Conservation (phyloP, 2,888 invertebrate species). For the Stegophylla sp. region DNA sequence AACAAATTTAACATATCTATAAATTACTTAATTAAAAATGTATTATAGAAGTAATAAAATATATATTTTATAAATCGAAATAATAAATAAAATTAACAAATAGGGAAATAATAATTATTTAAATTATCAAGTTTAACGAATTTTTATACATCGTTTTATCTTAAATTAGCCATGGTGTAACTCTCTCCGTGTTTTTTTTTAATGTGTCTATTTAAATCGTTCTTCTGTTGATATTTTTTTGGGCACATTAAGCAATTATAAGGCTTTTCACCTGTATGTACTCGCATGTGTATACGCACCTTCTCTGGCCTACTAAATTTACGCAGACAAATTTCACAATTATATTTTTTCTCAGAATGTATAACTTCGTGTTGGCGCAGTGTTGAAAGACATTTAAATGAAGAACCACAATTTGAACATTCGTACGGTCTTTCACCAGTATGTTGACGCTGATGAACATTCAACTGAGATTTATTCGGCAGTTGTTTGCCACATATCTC, state of each 20-base stretch:
- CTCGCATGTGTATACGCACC: slow-evolving; percentile 55
- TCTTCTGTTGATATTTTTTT: slow-evolving; percentile 54
- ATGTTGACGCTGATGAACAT: slow-evolving; percentile 51
- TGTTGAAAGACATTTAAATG: slow-evolving; percentile 50
- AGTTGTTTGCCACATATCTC: slow-evolving; percentile 48
- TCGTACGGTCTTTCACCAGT: slow-evolving; percentile 43
- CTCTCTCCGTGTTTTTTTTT: slow-evolving; percentile 38
- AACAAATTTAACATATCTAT: background rate
- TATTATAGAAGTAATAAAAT: background rate
- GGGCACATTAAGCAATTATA: slow-evolving; percentile 37
- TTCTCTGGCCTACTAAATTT: slow-evolving; percentile 52
- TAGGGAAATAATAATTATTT: background rate
- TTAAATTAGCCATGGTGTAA: background rate
- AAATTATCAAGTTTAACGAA: background rate
- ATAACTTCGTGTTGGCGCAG: slow-evolving; percentile 51
- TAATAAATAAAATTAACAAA: background rate
- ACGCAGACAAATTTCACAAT: slow-evolving; percentile 37
- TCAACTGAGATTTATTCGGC: slow-evolving; percentile 53
- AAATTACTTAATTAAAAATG: background rate
- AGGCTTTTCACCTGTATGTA: slow-evolving; percentile 54
- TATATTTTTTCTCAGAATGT: slow-evolving; percentile 47
- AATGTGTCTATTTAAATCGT: slow-evolving; percentile 49
- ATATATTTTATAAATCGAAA: background rate
- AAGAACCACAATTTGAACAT: slow-evolving; percentile 32
- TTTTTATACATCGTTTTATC: background rate